Percentiles rank a stretch among this genome's conserved stretches.
Evolutionary conservation across 2,113 vertebrate genomes (phyloP).

Genomic region (Macquaria australasica): DNA sequence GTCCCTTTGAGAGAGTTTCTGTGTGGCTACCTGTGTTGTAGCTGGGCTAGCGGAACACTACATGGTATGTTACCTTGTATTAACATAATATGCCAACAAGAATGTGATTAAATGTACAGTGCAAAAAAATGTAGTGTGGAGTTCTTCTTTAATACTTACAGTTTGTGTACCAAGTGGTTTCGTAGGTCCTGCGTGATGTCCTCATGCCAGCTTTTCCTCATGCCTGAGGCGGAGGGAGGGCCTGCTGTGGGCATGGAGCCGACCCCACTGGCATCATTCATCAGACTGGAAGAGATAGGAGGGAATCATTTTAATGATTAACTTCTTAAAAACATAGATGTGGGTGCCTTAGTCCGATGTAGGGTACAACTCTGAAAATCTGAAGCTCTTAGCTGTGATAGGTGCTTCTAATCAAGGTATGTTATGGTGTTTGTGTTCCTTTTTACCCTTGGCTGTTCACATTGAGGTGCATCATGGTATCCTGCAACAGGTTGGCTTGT

Average conservation of each 20-base stretch:
- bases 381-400: not conserved
- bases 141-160: constrained; percentile 85
- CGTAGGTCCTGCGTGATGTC: constrained; percentile 97
- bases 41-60: not conserved
- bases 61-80: too few relatives aligned
- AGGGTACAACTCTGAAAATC: not conserved
- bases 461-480: constrained; percentile 94
- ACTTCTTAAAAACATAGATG: not conserved
- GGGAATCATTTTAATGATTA: constrained; percentile 47
- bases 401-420: not conserved
- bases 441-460: constrained; percentile 94
- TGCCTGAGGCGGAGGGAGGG: constrained; percentile 91
- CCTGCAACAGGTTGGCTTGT: constrained; percentile 89
- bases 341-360: not conserved
- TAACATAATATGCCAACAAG: not conserved
- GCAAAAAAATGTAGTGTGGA: not conserved
- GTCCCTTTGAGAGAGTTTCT: not conserved
- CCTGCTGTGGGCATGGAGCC: constrained; percentile 93
- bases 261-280: constrained; percentile 90
- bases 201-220: constrained; percentile 96
- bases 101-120: not conserved
- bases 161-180: constrained; percentile 96
- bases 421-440: not conserved
- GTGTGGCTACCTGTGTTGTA: not conserved
- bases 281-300: constrained; percentile 77